Base-by-base conservation (phyloP, 2,888 invertebrate species). In the Drosophila trichaetosa region DNA sequence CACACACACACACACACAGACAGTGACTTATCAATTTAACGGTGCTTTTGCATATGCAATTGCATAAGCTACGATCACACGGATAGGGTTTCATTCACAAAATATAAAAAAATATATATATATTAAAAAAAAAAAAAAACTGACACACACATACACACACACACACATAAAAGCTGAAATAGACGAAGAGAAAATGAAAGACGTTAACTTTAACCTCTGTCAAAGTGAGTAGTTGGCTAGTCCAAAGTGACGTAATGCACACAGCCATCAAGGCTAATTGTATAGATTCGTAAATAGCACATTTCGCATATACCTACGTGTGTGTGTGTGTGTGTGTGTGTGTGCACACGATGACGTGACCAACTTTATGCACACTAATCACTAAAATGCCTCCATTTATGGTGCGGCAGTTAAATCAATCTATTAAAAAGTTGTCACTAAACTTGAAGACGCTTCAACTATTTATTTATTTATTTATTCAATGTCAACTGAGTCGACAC, bases 371-470 rank as follows among this genome's bases (percentile, higher is more conserved):
- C 46, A 24, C 16, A 46, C 57, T 66, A 73, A 77, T 76, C 68
- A 77, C 49, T 51, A 51, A 51, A 62, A 42, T 56, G 53, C 16
- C 62, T 57, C 80, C 80, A 80, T 80, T 77, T 80, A 77, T 71
- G 82, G 80, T 54, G 46, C 33, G 80, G 46, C 46, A 16, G 27
- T 46, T 46, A 46, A 46, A 46, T 46, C 24, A 46, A 10, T 16
- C 46, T 24, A 46, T 46, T 24, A 24, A 46, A 24, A 18, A 8
- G 24, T 16, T 24, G 46, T 16, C 46, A 8, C 46, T 46, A 16
- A 46, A 21, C 2, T 24, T 46, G 46, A 46, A 46, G 46, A 46
- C 16, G 46, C 16, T 46, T 8, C 1, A 4, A 16, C 16, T 16
- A 24, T 46, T 46, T 46, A 46, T 24, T 46, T 21, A 21, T 46